A percentile compares a stretch with the other conserved stretches of the same genome.
These are phyloP conservation scores for Mohoua ochrocephala DNA, from an alignment of 2,113 vertebrate genomes.

Conservation along the genomic window DNA sequence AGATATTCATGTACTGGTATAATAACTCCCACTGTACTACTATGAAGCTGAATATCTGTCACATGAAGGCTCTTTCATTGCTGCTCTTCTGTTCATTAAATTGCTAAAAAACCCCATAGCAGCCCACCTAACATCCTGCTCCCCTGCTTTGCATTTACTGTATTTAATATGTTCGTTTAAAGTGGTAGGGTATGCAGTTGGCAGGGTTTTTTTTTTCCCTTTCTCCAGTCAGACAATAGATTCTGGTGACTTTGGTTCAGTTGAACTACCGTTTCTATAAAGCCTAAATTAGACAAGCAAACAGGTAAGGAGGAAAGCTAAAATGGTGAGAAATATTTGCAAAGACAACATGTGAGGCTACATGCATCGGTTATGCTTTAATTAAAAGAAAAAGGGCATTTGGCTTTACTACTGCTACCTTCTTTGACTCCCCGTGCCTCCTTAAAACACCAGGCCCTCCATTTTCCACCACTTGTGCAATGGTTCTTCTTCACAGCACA, in stretches of 20 bases:
- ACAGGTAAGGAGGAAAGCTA: background rate
- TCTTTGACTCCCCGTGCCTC: background rate
- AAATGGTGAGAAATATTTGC: background rate
- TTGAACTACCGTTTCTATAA: background rate
- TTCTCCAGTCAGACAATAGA: background rate
- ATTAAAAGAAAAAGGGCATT: background rate
- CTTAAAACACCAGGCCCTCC: background rate
- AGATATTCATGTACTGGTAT: too few species aligned
- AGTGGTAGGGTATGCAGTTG: background rate
- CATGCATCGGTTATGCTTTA: rapidly evolving
- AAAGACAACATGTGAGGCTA: background rate
- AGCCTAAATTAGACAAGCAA: background rate
- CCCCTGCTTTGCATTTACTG: background rate
- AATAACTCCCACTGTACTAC: background rate
- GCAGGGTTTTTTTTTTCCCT: rapidly evolving
- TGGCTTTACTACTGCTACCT: background rate
- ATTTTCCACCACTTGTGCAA: background rate
- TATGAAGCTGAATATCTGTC: background rate
- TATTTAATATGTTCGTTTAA: background rate
- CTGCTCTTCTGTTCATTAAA: background rate
- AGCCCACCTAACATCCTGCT: background rate
- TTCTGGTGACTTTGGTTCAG: background rate
- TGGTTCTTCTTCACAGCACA: background rate
- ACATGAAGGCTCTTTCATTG: background rate
- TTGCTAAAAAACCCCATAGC: background rate